phyloP scores from a whole-genome alignment of 2,797 vertebrate species.

The Muscicapa striata region DNA sequence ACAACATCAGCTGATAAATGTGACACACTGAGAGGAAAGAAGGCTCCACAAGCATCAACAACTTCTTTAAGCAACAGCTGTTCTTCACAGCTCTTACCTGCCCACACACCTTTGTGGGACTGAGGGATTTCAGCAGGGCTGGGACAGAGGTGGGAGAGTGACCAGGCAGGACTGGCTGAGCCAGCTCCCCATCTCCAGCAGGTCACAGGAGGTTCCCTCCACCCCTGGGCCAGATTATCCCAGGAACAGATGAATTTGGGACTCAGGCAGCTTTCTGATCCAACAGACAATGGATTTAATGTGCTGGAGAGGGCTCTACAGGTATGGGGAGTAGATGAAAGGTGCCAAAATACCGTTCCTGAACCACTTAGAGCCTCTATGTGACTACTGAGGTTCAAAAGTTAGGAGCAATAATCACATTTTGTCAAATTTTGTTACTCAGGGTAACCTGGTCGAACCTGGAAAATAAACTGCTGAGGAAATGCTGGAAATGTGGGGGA shows the following conservation, averaged over 20 bases:
- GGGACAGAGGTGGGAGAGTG: neutral
- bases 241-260: neutral
- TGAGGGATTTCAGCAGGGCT: neutral
- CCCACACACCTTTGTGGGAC: neutral
- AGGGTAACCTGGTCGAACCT: neutral
- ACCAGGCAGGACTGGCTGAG: neutral
- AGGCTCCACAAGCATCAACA: accelerated
- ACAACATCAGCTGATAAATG: neutral
- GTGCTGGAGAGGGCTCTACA: neutral
- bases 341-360: neutral
- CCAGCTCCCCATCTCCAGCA: neutral
- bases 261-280: neutral
- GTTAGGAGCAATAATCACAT: accelerated
- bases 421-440: neutral
- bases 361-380: neutral
- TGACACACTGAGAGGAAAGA: neutral
- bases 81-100: neutral
- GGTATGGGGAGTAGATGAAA: neutral
- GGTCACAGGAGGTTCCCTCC: neutral
- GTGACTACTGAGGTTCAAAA: neutral
- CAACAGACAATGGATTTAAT: neutral
- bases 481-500: neutral
- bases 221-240: neutral
- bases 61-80: neutral
- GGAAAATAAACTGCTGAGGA: neutral